phyloP scores from a whole-genome alignment of 2,797 vertebrate genomes.

The Phrynocephalus forsythii region DNA sequence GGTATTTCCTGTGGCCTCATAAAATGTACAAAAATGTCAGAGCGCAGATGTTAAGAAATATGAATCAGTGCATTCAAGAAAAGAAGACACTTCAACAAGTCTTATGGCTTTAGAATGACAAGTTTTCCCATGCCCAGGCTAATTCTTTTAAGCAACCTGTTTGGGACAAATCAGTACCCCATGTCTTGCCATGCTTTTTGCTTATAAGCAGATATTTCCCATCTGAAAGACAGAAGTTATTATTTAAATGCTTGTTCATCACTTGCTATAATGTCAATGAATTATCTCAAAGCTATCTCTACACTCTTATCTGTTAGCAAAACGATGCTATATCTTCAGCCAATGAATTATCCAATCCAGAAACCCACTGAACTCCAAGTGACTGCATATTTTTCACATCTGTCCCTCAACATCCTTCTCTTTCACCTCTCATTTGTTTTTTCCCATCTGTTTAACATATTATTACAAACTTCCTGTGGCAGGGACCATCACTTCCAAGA shows the following conservation, averaged over 20 bases:
- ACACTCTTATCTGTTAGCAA: neutral
- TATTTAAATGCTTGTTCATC: neutral
- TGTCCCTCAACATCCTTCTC: neutral
- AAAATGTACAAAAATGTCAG: conserved; percentile 48
- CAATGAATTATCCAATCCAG: conserved; percentile 16
- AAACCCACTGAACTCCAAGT: neutral
- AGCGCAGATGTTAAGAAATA: conserved; percentile 27
- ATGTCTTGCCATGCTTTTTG: neutral
- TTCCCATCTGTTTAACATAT: neutral
- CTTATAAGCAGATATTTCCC: conserved; percentile 55
- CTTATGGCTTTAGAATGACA: conserved; percentile 2
- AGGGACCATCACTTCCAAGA: neutral
- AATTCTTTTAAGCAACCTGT: conserved; percentile 33
- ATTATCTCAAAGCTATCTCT: neutral
- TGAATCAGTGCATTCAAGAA: neutral
- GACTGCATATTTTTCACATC: neutral
- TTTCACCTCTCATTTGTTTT: neutral
- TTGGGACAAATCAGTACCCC: conserved; percentile 11
- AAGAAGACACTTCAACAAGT: conserved; percentile 15
- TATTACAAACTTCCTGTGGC: neutral
- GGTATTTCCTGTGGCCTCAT: conserved; percentile 25
- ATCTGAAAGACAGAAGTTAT: conserved; percentile 57
- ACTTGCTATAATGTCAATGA: conserved; percentile 15
- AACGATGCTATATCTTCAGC: conserved; percentile 21
- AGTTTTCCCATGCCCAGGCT: neutral